Evolutionary conservation across 2,888 invertebrate genomes (phyloP), one percentile per base, ranked within the genome.

Genomic region (Drosophila mulleri): DNA sequence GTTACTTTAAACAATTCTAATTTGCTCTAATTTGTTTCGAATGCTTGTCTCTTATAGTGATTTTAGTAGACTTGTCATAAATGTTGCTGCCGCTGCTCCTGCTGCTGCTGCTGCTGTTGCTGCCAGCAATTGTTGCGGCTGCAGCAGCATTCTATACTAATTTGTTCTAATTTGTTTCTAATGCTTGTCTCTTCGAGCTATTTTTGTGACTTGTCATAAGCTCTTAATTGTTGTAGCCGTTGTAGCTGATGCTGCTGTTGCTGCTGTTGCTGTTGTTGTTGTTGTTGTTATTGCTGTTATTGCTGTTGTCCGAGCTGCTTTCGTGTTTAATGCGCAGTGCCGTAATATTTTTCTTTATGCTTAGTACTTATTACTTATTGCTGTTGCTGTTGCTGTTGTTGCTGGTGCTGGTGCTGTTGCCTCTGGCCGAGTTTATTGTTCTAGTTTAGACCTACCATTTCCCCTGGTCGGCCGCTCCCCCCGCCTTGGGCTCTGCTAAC

Each of bases 341-440:
- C 83, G 83, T 83, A 83, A 83, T 83, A 85, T 79, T 79, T 79
- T 69, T 78, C 78, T 78, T 78, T 74, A 74, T 78, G 78, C 67
- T 78, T 78, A 78, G 75, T 75, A 79, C 75, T 70, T 75, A 75
- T 75, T 75, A 65, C 75, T 61, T 52, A 48, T 67, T 71, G 58
- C 37, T 67, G 37, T 64, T 75, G 56, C 59, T 57, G 48, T 20
- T 60, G 59, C 20, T 52, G 48, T 5, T 75, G 57, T 18, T 73
- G 52, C 60, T 56, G 42, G 18, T n/a, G 39, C 18, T 42, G 23
- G 16, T 47, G 50, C 16, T 54, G 57, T 67, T 26, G 68, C 57
- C 72, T 72, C 54, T 83, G 82, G 82, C 80, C 82, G 82, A 84
- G 82, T 84, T 83, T 83, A 83, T 84, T 82, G 82, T 84, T 83